Evolutionary conservation across 2,113 vertebrate species (phyloP).

Genomic region (Mustelus asterias): DNA sequence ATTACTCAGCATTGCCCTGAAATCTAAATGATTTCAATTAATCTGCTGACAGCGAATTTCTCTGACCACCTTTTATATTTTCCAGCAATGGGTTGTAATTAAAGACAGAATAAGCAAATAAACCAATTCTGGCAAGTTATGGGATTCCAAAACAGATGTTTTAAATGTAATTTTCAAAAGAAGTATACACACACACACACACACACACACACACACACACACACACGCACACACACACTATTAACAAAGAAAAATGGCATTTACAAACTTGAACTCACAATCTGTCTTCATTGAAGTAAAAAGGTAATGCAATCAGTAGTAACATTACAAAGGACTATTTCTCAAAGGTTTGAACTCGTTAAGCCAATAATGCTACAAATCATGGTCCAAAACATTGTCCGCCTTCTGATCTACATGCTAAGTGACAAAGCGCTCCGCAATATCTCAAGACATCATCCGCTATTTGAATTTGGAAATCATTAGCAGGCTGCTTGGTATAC

Average conservation of each 20-base stretch:
- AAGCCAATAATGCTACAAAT: background rate
- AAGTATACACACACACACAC: background rate
- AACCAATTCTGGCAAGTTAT: background rate
- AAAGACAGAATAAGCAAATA: background rate
- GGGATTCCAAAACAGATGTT: slow-evolving; percentile 13
- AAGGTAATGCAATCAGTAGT: background rate
- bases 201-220: background rate
- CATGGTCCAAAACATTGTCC: background rate
- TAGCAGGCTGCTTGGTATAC: background rate
- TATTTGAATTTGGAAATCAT: background rate
- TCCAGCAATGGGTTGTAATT: slow-evolving; percentile 9
- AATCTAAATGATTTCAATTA: background rate
- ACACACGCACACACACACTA: background rate
- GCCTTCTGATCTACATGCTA: background rate
- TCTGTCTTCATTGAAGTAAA: background rate
- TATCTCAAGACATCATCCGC: background rate
- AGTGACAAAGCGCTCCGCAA: background rate
- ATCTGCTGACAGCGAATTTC: slow-evolving; percentile 1
- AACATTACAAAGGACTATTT: background rate
- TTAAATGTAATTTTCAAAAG: background rate
- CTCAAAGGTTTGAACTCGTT: background rate
- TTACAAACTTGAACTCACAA: background rate
- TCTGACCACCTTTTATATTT: slow-evolving; percentile 9
- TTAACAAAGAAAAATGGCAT: background rate
- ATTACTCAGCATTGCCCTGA: background rate